These are phyloP conservation scores for Caenorhabditis wallacei DNA, from an alignment of 2,888 invertebrate genomes.

Conservation along the genomic window DNA sequence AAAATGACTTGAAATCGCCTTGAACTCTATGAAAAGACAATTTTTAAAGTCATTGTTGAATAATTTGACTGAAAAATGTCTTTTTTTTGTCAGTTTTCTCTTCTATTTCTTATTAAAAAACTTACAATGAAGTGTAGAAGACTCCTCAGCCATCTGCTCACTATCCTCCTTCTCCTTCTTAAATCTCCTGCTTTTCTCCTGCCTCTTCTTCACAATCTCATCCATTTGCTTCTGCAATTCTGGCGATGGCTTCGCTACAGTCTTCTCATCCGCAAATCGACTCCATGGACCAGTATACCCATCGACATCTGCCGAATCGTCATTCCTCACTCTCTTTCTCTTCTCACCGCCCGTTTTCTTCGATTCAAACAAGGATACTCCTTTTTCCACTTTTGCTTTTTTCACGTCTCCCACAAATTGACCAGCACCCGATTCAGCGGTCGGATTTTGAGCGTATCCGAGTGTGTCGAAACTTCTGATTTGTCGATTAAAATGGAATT, in stretches of 20 bases:
- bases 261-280: slow-evolving; percentile 92
- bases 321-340: slow-evolving; percentile 91
- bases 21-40: too few species aligned
- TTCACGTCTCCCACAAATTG: slow-evolving; percentile 79
- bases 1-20: too few species aligned
- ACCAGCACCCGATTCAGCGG: slow-evolving; percentile 86
- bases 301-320: slow-evolving; percentile 92
- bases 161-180: slow-evolving; percentile 96
- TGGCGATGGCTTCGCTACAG: slow-evolving; percentile 92
- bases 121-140: slow-evolving; percentile 77
- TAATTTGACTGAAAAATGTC: too few species aligned
- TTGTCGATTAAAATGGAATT: slow-evolving; percentile 86
- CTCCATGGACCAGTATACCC: slow-evolving; percentile 97
- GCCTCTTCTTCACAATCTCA: slow-evolving; percentile 92
- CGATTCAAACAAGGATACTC: slow-evolving; percentile 90
- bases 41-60: too few species aligned
- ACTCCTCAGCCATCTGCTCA: slow-evolving; percentile 87
- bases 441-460: slow-evolving; percentile 94
- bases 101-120: too few species aligned
- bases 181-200: slow-evolving; percentile 94
- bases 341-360: slow-evolving; percentile 83
- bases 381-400: slow-evolving; percentile 76
- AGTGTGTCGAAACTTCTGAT: slow-evolving; percentile 81
- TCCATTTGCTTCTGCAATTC: slow-evolving; percentile 95
- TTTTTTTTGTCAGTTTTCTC: too few species aligned